Percentiles rank a stretch among this genome's conserved stretches.
Conservation (phyloP, 2,888 invertebrate species). For the Bellardia bayeri region DNA sequence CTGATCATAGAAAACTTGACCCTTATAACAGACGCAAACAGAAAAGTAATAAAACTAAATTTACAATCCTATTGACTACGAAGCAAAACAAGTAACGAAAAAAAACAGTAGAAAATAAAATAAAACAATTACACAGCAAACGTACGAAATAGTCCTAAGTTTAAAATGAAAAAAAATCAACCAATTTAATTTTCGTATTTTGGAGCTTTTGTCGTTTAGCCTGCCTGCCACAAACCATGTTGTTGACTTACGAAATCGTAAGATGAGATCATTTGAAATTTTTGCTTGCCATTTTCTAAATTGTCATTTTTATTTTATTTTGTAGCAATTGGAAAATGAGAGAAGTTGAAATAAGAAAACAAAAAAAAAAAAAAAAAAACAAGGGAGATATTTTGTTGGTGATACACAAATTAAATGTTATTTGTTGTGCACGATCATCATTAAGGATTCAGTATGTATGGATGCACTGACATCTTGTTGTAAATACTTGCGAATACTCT, state of each 20-base stretch:
- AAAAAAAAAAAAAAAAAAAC: constrained; percentile 24
- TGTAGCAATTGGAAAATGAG: constrained; percentile 67
- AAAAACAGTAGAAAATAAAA: constrained; percentile 10
- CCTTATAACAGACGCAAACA: constrained; percentile 58
- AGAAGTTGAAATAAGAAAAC: constrained; percentile 19
- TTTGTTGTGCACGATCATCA: constrained; percentile 77
- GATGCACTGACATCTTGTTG: constrained; percentile 47
- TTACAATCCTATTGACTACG: constrained; percentile 60
- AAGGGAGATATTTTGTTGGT: constrained; percentile 74
- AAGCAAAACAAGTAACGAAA: background rate
- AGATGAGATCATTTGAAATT: constrained; percentile 72
- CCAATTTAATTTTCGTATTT: constrained; percentile 41
- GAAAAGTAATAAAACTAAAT: constrained; percentile 66
- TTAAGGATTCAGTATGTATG: constrained; percentile 73
- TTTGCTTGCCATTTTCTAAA: constrained; percentile 63
- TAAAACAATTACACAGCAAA: constrained; percentile 67
- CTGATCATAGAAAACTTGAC: constrained; percentile 72
- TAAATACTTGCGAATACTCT: constrained; percentile 1
- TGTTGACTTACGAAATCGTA: constrained; percentile 70
- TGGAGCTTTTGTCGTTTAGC: constrained; percentile 49
- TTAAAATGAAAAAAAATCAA: constrained; percentile 22
- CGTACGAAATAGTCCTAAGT: constrained; percentile 22
- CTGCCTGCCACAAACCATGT: constrained; percentile 68
- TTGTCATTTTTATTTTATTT: constrained; percentile 69
- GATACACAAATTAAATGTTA: constrained; percentile 78